Base-by-base conservation (phyloP, 1,140 invertebrate genomes). In the Tetramorium simillimum region DNA sequence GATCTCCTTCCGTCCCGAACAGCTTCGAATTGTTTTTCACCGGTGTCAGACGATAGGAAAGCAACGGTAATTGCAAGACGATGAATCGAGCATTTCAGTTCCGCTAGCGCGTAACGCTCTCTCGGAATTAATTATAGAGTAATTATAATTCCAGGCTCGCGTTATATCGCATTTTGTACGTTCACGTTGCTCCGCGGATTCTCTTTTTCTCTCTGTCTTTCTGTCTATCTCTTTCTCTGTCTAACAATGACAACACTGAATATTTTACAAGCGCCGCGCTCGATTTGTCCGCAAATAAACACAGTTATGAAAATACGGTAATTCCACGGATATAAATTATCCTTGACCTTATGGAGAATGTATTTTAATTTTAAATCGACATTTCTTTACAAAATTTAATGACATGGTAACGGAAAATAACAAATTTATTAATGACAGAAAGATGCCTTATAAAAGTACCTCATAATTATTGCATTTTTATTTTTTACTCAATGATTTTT, bases 121-220 rank as follows among this genome's bases (percentile, higher is more conserved):
- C 67, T 60, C 51, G 53, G 24, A 82, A 73, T 43, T 75, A 84
- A 84, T 84, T 84, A 62, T 24, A 10, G 12, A 73, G 40, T 84
- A 75, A 84, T 84, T 84, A 84, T 73, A 84, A 82, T 73, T 56
- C 80, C 18, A 49, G 40, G 37, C 24, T 62, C 28, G 53, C 53
- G 14, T 58, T 84, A 21, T 73, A 58, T 73, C 53, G 24, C 40
- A 14, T 33, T 69, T 12, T 60, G 40, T 73, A 60, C 75, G 33
- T 73, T 14, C 21, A 65, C 28, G 24, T 33, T 16, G 28, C 33
- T 16, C 2, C 9, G 46, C 28, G n/a, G 18, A 33, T 69, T 72
- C 37, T 33, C 78, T 33, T 58, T 46, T 21, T 46, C 21, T 58
- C 53, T 58, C 14, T 1, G 4, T 7, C 18, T 53, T 4, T 53